These are phyloP conservation scores for Danio aesculapii DNA, from an alignment of 2,797 vertebrate species.

Conservation along the genomic window DNA sequence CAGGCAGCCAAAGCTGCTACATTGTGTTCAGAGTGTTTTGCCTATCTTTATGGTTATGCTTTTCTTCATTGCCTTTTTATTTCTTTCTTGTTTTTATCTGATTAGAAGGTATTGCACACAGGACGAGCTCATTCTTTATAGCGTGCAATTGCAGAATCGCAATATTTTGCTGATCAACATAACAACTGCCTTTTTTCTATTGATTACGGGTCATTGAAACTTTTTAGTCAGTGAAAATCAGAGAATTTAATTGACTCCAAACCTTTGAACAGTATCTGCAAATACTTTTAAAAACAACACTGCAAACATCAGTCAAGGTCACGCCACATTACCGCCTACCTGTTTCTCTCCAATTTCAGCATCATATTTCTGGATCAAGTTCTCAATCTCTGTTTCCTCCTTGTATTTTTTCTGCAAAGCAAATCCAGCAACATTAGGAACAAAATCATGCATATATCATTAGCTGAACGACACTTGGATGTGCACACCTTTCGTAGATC, in stretches of 20 bases:
- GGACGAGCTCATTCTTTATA: no score
- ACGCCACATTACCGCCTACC: slow-evolving; percentile 72
- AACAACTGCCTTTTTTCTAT: neutral
- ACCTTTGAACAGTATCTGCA: neutral
- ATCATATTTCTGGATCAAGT: slow-evolving; percentile 87
- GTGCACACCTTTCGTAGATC: slow-evolving; percentile 80
- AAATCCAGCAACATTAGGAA: slow-evolving; percentile 16
- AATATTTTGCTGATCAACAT: no score
- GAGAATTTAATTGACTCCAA: neutral
- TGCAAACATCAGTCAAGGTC: neutral
- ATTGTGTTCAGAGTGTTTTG: no score
- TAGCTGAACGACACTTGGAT: neutral
- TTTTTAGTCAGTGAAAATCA: neutral
- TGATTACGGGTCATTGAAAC: no score
- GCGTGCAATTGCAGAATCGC: no score
- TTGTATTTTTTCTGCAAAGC: slow-evolving; percentile 83
- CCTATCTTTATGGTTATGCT: no score
- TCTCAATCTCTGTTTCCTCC: slow-evolving; percentile 81
- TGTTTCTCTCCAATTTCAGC: slow-evolving; percentile 83
- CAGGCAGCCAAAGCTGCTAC: no score
- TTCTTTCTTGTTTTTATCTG: no score
- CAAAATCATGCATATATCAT: neutral
- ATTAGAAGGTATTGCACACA: no score
- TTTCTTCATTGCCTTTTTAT: no score
- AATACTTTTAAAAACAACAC: neutral